These are phyloP conservation scores for Danio albolineatus DNA, from an alignment of 2,797 vertebrate genomes.

Conservation along the genomic window DNA sequence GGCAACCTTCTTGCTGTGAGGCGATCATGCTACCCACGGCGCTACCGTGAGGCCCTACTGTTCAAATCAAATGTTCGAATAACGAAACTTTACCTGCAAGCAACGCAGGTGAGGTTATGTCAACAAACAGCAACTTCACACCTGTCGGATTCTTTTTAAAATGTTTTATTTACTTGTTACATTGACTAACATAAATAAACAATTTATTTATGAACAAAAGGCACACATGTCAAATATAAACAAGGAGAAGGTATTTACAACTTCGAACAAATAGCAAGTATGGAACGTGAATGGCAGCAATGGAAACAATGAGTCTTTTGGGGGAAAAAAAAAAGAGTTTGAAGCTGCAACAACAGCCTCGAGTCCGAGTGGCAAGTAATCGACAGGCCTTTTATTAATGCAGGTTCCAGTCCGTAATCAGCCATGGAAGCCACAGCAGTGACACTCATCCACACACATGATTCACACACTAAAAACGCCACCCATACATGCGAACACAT, in stretches of 20 bases:
- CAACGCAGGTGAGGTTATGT: not conserved
- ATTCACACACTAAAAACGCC: slow-evolving; percentile 56
- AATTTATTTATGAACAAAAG: slow-evolving; percentile 92
- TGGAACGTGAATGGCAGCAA: slow-evolving; percentile 66
- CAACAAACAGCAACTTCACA: slow-evolving; percentile 4
- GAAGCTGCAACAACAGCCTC: slow-evolving; percentile 59
- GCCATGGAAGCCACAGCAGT: slow-evolving; percentile 23
- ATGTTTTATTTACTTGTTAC: slow-evolving; percentile 84
- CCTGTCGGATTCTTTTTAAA: slow-evolving; percentile 36
- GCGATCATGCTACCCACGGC: too few species aligned
- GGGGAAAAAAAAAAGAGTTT: slow-evolving; percentile 44
- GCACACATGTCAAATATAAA: slow-evolving; percentile 92
- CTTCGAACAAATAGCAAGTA: slow-evolving; percentile 75
- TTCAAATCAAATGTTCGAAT: not conserved
- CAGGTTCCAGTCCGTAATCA: not conserved
- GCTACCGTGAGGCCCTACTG: too few species aligned
- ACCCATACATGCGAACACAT: slow-evolving; percentile 41
- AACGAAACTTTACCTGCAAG: not conserved
- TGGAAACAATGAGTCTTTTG: slow-evolving; percentile 40
- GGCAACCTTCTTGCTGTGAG: too few species aligned
- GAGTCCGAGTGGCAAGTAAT: slow-evolving; percentile 62
- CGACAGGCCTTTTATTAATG: not conserved
- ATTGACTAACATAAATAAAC: slow-evolving; percentile 96
- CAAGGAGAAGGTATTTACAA: slow-evolving; percentile 88
- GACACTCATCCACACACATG: slow-evolving; percentile 69